Evolutionary conservation across 2,797 vertebrate genomes (phyloP), one percentile per base, ranked within the genome.

Genomic region (Borostomias antarcticus): DNA sequence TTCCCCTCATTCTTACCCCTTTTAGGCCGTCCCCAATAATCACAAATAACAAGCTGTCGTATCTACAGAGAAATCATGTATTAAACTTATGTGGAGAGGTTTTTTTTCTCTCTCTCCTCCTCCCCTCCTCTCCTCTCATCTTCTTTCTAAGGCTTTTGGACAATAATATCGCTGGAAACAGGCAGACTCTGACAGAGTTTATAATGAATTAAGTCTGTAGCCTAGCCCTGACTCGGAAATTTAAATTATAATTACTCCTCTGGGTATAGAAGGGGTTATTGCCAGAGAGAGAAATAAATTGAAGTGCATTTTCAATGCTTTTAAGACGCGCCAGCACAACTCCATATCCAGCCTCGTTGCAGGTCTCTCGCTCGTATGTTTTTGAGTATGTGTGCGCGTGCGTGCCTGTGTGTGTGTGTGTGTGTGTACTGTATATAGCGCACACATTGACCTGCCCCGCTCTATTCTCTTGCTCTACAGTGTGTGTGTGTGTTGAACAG

Each of bases 181-280:
- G 84, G 83, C 83, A 84, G 85, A 89, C 75, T 59, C 89, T 88
- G 87, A 90, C 89, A 85, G 78, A 78, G 89, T 91, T 89, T 82
- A 84, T 90, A 85, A 88, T 92, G 89, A 92, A 93, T 93, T 86
- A 84, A 92, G 83, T 90, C 92, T 89, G 86, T 85, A 89, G 89
- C 86, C 86, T 83, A 66, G 80, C 87, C 88, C 84, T 86, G 92
- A 93, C 84, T 93, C 86, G 86, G 89, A 92, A 91, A 91, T 94
- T 94, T 83, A 91, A 90, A 94, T 92, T 93, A 89, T 93, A 93
- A 95, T 94, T 93, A 91, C 84, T 90, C 85, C 84, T 90, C 88
- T 92, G 91, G 87, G 90, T 89, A 89, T 86, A 87, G 90, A 90
- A 85, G 75, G 82, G 85, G 89, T 88, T 91, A 89, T 89, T 91